Conservation (phyloP, 2,797 vertebrate genomes). For the Potorous gilbertii region DNA sequence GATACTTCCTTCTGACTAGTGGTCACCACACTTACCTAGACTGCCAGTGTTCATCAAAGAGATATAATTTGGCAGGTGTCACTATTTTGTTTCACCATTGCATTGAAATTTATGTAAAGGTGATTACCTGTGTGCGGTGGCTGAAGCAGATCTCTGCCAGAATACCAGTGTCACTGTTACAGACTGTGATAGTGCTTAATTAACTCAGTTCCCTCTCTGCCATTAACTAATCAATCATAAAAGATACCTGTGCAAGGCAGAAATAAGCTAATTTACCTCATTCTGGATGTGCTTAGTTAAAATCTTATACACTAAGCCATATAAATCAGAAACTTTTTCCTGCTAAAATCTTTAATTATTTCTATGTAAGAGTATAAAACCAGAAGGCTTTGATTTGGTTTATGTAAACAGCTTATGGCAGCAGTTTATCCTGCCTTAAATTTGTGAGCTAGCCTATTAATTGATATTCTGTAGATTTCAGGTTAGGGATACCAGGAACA, state of each 20-base stretch:
- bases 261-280: constrained; percentile 57
- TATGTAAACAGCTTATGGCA: constrained; percentile 56
- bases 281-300: constrained; percentile 51
- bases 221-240: constrained; percentile 13
- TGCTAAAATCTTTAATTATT: constrained; percentile 52
- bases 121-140: constrained; percentile 18
- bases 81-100: constrained; percentile 60
- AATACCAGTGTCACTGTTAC: background rate
- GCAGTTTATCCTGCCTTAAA: constrained; percentile 47
- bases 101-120: constrained; percentile 51
- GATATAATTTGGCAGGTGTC: constrained; percentile 55
- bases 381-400: constrained; percentile 36
- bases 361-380: constrained; percentile 39
- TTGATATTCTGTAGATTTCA: background rate
- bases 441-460: constrained; percentile 10
- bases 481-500: background rate
- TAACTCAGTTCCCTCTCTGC: background rate
- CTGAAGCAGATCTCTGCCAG: constrained; percentile 42
- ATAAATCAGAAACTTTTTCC: constrained; percentile 58
- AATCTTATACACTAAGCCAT: constrained; percentile 54
- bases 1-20: constrained; percentile 57
- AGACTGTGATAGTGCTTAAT: background rate
- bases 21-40: constrained; percentile 34
- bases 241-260: constrained; percentile 56
- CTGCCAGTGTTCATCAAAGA: constrained; percentile 50